A percentile compares a stretch with the other conserved stretches of the same genome.
phyloP scores from a whole-genome alignment of 2,888 invertebrate genomes.

The Chrysotoxum bicinctum region DNA sequence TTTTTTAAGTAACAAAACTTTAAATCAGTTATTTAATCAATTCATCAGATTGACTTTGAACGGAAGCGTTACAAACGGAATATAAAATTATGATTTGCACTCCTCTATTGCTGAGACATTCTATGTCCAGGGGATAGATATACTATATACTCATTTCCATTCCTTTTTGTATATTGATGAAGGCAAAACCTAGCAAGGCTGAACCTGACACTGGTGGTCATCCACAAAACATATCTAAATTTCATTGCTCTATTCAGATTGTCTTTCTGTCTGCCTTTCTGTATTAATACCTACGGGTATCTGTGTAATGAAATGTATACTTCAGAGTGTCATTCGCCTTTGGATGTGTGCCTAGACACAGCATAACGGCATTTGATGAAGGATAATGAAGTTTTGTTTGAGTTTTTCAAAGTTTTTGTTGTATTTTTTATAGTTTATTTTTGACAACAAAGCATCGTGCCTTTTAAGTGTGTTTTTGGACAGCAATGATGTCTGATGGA shows the following conservation, averaged over 20 bases:
- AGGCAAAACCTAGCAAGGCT: conserved; percentile 35
- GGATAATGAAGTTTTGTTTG: conserved; percentile 71
- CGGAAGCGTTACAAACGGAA: conserved; percentile 37
- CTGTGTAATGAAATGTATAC: conserved; percentile 54
- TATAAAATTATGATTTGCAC: conserved; percentile 42
- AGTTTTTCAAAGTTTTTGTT: conserved; percentile 65
- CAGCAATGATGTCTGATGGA: conserved; percentile 43
- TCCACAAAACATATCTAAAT: conserved; percentile 55
- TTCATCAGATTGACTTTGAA: conserved; percentile 8
- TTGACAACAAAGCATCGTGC: conserved; percentile 44
- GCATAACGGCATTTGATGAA: conserved; percentile 57
- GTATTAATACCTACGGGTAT: conserved; percentile 29
- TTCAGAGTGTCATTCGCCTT: conserved; percentile 50
- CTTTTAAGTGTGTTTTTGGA: conserved; percentile 45
- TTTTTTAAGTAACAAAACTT: background rate
- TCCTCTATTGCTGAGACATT: conserved; percentile 14
- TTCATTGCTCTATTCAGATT: conserved; percentile 25
- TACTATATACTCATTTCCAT: background rate
- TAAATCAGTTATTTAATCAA: conserved; percentile 18
- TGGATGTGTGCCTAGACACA: conserved; percentile 49
- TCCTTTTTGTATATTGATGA: conserved; percentile 41
- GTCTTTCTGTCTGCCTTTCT: conserved; percentile 33
- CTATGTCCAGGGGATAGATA: background rate
- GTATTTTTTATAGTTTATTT: conserved; percentile 40
- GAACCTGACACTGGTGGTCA: conserved; percentile 57